These are phyloP conservation scores for Pelagia noctiluca DNA, from an alignment of 30 jellyfish, hydroid and myxozoan genomes.

Conservation along the genomic window DNA sequence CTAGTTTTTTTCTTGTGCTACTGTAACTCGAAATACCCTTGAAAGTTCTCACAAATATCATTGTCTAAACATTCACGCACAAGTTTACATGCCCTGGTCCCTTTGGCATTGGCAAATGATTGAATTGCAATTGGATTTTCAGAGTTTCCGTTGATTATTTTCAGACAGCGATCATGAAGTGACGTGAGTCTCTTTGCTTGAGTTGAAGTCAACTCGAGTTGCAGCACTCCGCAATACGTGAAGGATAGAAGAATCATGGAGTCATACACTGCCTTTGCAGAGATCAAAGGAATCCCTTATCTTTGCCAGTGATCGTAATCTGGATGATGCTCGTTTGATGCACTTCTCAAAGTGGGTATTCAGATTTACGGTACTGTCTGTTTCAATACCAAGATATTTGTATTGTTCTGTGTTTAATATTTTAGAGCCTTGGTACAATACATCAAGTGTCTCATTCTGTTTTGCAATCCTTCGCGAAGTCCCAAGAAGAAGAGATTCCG, in stretches of 20 bases:
- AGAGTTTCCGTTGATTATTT: too few species aligned
- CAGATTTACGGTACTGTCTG: conserved; percentile 15
- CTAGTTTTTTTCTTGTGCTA: too few species aligned
- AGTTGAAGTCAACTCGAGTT: neutral
- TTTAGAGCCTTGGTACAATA: neutral
- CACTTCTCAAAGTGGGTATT: conserved; percentile 22
- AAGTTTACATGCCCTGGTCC: too few species aligned
- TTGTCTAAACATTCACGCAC: too few species aligned
- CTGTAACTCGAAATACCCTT: too few species aligned
- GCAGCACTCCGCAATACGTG: conserved; percentile 4
- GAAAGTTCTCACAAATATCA: too few species aligned
- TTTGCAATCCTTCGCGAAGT: conserved; percentile 41
- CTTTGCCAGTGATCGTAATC: conserved; percentile 5
- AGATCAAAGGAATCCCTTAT: neutral
- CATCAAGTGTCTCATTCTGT: conserved; percentile 41
- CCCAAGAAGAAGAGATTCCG: conserved; percentile 44
- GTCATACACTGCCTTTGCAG: neutral
- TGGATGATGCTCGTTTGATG: conserved; percentile 22
- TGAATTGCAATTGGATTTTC: too few species aligned
- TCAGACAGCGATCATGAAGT: neutral
- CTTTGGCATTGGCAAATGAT: too few species aligned
- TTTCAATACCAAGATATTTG: conserved; percentile 36
- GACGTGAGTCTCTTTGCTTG: neutral
- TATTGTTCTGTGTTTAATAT: conserved; percentile 2
- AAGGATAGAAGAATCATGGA: too few species aligned